A percentile compares a stretch with the other conserved stretches of the same genome.
phyloP scores from a whole-genome alignment of 2,797 vertebrate species.

The Peromyscus eremicus region DNA sequence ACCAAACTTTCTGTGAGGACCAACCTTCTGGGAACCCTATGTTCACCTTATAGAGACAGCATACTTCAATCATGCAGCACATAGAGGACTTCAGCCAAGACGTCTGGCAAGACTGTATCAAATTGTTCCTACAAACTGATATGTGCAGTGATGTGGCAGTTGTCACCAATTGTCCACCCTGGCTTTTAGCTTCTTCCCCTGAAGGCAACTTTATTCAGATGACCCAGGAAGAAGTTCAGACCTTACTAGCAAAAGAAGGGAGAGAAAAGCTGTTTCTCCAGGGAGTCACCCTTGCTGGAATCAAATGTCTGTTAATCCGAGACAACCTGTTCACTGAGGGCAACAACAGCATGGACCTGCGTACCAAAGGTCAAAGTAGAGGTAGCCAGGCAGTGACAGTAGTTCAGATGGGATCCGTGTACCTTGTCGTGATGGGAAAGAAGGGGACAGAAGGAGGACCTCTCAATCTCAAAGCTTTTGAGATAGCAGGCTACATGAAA shows the following conservation, averaged over 20 bases:
- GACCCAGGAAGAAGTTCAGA: slow-evolving; percentile 79
- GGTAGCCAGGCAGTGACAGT: slow-evolving; percentile 73
- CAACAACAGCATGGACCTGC: slow-evolving; percentile 81
- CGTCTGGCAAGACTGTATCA: slow-evolving; percentile 68
- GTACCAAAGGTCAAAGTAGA: slow-evolving; percentile 74
- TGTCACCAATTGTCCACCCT: slow-evolving; percentile 65
- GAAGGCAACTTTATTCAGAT: slow-evolving; percentile 71
- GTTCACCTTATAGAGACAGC: slow-evolving; percentile 1
- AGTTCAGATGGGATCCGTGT: slow-evolving; percentile 68
- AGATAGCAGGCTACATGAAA: slow-evolving; percentile 70
- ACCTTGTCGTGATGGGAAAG: slow-evolving; percentile 80
- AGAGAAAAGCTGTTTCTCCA: slow-evolving; percentile 78
- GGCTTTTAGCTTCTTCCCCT: slow-evolving; percentile 71
- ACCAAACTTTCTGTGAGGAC: slow-evolving; percentile 20
- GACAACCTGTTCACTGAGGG: slow-evolving; percentile 70
- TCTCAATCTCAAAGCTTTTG: slow-evolving; percentile 81
- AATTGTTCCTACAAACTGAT: slow-evolving; percentile 36
- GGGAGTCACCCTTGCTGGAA: slow-evolving; percentile 79
- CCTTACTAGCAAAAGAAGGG: slow-evolving; percentile 62
- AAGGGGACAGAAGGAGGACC: slow-evolving; percentile 77
- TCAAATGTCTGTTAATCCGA: slow-evolving; percentile 79
- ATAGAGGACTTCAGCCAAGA: slow-evolving; percentile 25
- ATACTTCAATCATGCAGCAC: slow-evolving; percentile 61
- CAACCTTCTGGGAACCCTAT: slow-evolving; percentile 12
- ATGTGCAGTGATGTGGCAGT: slow-evolving; percentile 69